These are phyloP conservation scores for Dendroctonus valens DNA, from an alignment of 1,140 invertebrate species.

Conservation along the genomic window DNA sequence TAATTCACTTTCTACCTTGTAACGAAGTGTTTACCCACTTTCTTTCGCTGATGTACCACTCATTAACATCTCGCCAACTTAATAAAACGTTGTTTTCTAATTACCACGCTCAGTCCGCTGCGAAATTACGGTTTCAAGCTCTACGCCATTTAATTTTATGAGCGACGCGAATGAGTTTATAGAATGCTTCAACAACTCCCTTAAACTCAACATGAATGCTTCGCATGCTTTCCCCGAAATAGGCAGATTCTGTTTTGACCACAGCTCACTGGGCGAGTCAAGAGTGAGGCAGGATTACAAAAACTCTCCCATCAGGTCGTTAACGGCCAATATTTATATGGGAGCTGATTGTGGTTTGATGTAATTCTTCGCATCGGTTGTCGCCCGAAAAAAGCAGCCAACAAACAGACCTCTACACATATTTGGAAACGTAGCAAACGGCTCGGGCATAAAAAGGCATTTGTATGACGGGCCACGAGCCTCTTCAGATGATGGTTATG, in stretches of 20 bases:
- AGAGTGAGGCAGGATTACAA: too few species aligned
- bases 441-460: not conserved
- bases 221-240: too few species aligned
- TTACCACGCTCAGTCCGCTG: slow-evolving; percentile 10
- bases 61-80: slow-evolving; percentile 16
- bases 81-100: slow-evolving; percentile 16
- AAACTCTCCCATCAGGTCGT: too few species aligned
- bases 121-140: slow-evolving; percentile 4
- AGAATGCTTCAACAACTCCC: not conserved
- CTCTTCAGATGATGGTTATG: slow-evolving; percentile 4
- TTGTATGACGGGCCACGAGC: not conserved
- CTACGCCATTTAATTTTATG: slow-evolving; percentile 8
- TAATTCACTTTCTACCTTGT: not conserved
- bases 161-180: slow-evolving; percentile 8
- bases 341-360: slow-evolving; percentile 6
- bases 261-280: too few species aligned
- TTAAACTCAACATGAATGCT: too few species aligned
- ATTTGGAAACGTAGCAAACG: slow-evolving; percentile 8
- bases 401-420: slow-evolving; percentile 9
- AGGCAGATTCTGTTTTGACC: too few species aligned
- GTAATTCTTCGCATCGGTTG: slow-evolving; percentile 10
- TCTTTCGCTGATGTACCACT: slow-evolving; percentile 6
- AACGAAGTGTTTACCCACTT: not conserved
- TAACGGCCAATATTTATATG: slow-evolving; percentile 4
- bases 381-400: slow-evolving; percentile 4